phyloP scores from a whole-genome alignment of 2,797 vertebrate genomes.

The Eospalax fontanierii region DNA sequence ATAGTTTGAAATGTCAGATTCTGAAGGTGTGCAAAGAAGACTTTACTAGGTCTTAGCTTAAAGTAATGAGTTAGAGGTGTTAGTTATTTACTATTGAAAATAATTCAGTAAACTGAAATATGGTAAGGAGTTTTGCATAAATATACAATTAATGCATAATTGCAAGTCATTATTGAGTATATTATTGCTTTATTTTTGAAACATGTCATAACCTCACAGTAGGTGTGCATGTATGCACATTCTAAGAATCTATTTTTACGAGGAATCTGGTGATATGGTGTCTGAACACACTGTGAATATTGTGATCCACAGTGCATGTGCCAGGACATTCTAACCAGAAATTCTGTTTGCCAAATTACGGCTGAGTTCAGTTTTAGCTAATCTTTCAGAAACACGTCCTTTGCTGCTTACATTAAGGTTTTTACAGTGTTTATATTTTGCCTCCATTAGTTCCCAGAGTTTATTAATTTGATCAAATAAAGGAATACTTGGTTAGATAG shows the following conservation, averaged over 20 bases:
- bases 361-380: slow-evolving; percentile 17
- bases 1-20: slow-evolving; percentile 45
- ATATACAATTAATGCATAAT: background rate
- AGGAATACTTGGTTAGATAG: background rate
- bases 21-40: background rate
- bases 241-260: background rate
- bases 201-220: slow-evolving; percentile 15
- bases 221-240: background rate
- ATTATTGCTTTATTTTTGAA: slow-evolving; percentile 61
- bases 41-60: slow-evolving; percentile 40
- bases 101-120: slow-evolving; percentile 31
- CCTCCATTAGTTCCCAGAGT: slow-evolving; percentile 27
- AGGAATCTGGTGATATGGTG: background rate
- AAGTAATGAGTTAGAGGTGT: slow-evolving; percentile 18
- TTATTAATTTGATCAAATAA: slow-evolving; percentile 71
- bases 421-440: slow-evolving; percentile 58
- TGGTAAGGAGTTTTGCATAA: slow-evolving; percentile 36
- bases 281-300: slow-evolving; percentile 51
- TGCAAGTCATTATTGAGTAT: slow-evolving; percentile 23
- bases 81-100: slow-evolving; percentile 7
- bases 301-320: background rate
- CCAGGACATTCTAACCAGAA: slow-evolving; percentile 8
- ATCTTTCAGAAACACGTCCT: background rate
- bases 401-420: slow-evolving; percentile 33
- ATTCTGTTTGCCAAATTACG: slow-evolving; percentile 23